Conservation (phyloP, 2,888 invertebrate genomes). For the Mythimna ferrago region DNA sequence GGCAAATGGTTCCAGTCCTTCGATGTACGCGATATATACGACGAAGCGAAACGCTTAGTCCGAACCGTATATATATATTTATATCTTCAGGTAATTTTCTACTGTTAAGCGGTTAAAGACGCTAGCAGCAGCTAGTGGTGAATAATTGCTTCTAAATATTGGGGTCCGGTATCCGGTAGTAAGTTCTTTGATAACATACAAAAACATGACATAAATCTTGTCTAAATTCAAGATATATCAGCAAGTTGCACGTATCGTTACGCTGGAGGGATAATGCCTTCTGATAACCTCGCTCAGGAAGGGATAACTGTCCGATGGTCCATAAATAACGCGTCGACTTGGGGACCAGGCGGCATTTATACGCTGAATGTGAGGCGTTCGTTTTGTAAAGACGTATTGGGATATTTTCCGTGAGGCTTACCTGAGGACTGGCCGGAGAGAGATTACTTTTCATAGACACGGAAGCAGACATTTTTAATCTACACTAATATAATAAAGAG, state of each 20-base stretch:
- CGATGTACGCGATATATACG: no score
- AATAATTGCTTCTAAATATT: not conserved
- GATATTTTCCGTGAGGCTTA: conserved; percentile 30
- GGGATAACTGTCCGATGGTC: conserved; percentile 60
- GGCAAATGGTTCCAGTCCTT: no score
- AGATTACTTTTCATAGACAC: conserved; percentile 2
- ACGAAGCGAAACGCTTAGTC: no score
- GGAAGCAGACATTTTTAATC: not conserved
- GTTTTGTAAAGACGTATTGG: conserved; percentile 44
- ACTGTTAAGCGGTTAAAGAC: not conserved
- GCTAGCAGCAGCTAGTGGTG: not conserved
- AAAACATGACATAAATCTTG: conserved; percentile 40
- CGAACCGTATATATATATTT: no score
- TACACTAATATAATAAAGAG: not conserved
- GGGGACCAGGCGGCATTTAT: conserved; percentile 43
- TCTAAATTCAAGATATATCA: conserved; percentile 47
- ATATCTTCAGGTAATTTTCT: no score
- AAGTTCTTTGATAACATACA: conserved; percentile 6
- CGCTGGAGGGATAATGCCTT: conserved; percentile 58
- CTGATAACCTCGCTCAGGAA: conserved; percentile 63
- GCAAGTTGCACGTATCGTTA: conserved; percentile 39
- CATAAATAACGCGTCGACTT: conserved; percentile 62
- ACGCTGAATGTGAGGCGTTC: conserved; percentile 28
- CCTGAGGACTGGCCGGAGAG: not conserved
- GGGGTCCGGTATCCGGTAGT: not conserved